Evolutionary conservation across 2,888 invertebrate species (phyloP).

Genomic region (Deilephila elpenor): DNA sequence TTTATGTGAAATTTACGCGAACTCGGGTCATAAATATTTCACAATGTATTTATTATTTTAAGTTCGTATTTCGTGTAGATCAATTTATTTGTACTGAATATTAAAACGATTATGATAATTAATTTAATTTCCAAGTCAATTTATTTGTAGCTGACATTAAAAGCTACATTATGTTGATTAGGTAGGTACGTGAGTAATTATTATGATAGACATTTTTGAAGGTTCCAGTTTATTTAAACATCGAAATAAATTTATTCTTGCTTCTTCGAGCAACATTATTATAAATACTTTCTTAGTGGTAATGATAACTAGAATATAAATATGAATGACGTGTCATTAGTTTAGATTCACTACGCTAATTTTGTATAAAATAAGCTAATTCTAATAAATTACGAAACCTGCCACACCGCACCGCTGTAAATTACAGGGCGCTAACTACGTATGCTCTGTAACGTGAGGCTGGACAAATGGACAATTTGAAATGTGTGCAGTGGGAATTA

Average conservation of each 20-base stretch:
- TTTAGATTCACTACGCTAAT: too few species aligned
- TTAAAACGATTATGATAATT: neutral
- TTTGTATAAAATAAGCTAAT: neutral
- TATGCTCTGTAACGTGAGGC: neutral
- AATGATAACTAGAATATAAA: neutral
- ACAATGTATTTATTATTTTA: neutral
- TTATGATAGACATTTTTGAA: too few species aligned
- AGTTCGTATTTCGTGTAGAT: neutral
- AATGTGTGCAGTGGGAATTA: constrained; percentile 38
- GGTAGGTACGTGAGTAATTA: too few species aligned
- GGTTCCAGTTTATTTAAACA: too few species aligned
- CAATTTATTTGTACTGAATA: neutral
- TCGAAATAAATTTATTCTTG: too few species aligned
- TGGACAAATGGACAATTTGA: constrained; percentile 34
- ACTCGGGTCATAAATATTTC: neutral
- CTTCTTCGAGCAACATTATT: neutral
- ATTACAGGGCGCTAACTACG: neutral
- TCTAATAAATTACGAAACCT: neutral
- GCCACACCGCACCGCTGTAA: neutral
- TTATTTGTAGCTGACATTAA: neutral
- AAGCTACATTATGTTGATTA: too few species aligned
- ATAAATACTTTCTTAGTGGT: neutral
- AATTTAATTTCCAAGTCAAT: neutral
- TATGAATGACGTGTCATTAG: neutral
- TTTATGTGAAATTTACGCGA: too few species aligned